A percentile compares a stretch with the other conserved stretches of the same genome.
phyloP scores from a whole-genome alignment of 2,888 invertebrate genomes.

The Parascotia fuliginaria region DNA sequence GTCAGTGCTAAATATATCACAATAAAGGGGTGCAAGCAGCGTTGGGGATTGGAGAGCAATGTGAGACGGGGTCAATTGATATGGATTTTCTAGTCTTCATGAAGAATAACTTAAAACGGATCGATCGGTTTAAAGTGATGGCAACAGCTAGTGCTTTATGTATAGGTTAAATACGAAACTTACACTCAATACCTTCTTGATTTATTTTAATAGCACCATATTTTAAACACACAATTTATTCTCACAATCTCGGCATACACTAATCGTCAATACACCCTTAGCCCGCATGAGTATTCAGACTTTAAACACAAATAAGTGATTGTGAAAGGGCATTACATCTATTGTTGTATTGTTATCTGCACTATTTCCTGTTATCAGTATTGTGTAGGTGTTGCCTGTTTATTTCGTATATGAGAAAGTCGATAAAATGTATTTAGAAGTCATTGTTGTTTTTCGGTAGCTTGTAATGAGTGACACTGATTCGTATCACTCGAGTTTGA shows the following conservation, averaged over 20 bases:
- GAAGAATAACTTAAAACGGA: too few species aligned
- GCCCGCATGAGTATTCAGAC: constrained; percentile 11
- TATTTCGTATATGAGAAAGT: constrained; percentile 45
- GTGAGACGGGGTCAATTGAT: background rate
- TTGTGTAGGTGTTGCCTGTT: constrained; percentile 47
- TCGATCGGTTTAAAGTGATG: too few species aligned
- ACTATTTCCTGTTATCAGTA: constrained; percentile 58
- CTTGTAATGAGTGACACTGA: background rate
- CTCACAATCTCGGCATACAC: background rate
- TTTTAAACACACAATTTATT: too few species aligned
- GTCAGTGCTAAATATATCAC: background rate
- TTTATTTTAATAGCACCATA: too few species aligned
- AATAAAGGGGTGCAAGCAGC: background rate
- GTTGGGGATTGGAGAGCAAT: background rate
- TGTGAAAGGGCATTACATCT: constrained; percentile 52
- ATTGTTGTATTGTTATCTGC: constrained; percentile 62
- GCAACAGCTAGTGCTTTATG: too few species aligned
- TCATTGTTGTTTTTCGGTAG: background rate
- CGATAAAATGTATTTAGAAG: constrained; percentile 32
- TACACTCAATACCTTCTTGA: too few species aligned
- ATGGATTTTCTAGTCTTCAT: background rate
- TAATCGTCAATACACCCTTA: background rate
- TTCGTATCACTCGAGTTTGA: background rate
- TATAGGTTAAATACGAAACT: too few species aligned
- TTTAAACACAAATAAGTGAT: constrained; percentile 40